A percentile compares a stretch with the other conserved stretches of the same genome.
Evolutionary conservation across 2,888 invertebrate species (phyloP).

Genomic region (Cheilosia grossa): DNA sequence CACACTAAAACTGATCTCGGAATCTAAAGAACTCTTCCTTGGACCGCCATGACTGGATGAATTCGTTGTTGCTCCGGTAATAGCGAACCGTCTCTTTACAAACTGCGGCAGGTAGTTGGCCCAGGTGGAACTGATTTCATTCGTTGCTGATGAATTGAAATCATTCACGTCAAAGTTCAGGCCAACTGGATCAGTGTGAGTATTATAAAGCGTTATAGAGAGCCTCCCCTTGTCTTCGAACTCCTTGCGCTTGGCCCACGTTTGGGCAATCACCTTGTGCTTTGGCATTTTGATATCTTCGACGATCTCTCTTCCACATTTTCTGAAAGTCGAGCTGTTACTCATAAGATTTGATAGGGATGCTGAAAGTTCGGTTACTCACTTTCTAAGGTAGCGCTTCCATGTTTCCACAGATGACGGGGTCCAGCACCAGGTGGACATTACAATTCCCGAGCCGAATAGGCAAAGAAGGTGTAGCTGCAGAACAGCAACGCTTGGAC

Average conservation of each 20-base stretch:
- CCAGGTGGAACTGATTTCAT: constrained; percentile 95
- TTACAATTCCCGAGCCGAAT: constrained; percentile 92
- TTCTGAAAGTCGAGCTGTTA: constrained; percentile 83
- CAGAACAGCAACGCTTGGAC: constrained; percentile 92
- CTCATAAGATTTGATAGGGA: not conserved
- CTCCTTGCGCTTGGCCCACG: constrained; percentile 93
- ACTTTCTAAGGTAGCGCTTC: constrained; percentile 93
- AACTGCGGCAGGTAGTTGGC: constrained; percentile 94
- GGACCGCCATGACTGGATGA: constrained; percentile 85
- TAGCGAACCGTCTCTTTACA: constrained; percentile 92
- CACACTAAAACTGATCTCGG: constrained; percentile 90
- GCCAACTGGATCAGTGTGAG: constrained; percentile 95
- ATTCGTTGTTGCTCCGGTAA: constrained; percentile 85
- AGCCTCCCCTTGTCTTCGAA: constrained; percentile 92
- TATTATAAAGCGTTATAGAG: constrained; percentile 93
- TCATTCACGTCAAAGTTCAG: constrained; percentile 87
- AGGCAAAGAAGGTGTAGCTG: constrained; percentile 92
- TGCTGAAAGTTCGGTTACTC: constrained; percentile 61
- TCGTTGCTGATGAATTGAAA: constrained; percentile 89
- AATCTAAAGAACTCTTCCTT: constrained; percentile 87
- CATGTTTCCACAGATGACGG: constrained; percentile 92
- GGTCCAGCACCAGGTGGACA: constrained; percentile 98
- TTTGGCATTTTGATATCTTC: constrained; percentile 91
- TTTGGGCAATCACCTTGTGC: constrained; percentile 95
- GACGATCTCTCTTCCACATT: constrained; percentile 88